A percentile compares a stretch with the other conserved stretches of the same genome.
Conservation (phyloP, 2,888 invertebrate species). For the Orthosia incerta region DNA sequence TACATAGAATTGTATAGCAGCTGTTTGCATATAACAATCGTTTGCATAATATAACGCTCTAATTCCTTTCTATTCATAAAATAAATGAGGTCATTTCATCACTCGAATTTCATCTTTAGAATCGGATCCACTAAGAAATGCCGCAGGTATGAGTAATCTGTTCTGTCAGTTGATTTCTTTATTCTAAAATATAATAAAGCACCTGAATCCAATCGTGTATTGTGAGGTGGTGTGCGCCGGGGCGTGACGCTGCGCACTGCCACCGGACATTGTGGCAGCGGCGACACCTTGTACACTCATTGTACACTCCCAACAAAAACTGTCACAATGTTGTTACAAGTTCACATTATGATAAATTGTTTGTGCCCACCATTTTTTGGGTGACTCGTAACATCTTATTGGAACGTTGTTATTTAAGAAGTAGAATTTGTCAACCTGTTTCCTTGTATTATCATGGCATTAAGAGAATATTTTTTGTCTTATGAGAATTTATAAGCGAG, state of each 20-base stretch:
- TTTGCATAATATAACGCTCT: slow-evolving; percentile 53
- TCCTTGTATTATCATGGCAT: slow-evolving; percentile 49
- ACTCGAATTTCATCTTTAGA: slow-evolving; percentile 40
- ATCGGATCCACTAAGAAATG: slow-evolving; percentile 37
- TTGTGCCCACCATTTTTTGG: slow-evolving; percentile 60
- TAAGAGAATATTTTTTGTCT: slow-evolving; percentile 41
- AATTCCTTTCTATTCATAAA: slow-evolving; percentile 45
- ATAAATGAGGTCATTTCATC: slow-evolving; percentile 49
- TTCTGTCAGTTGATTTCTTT: slow-evolving; percentile 61
- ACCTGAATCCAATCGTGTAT: slow-evolving; percentile 72
- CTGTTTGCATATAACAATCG: slow-evolving; percentile 42
- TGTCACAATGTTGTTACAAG: slow-evolving; percentile 64
- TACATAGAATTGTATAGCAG: slow-evolving; percentile 21
- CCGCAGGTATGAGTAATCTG: slow-evolving; percentile 53
- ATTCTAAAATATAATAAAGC: slow-evolving; percentile 68
- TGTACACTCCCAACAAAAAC: slow-evolving; percentile 68
- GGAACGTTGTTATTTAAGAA: slow-evolving; percentile 52
- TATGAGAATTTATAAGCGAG: slow-evolving; percentile 52
- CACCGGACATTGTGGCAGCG: slow-evolving; percentile 83
- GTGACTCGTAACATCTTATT: slow-evolving; percentile 66
- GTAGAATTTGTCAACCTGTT: slow-evolving; percentile 54
- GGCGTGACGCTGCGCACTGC: slow-evolving; percentile 74
- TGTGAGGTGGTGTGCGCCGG: slow-evolving; percentile 78
- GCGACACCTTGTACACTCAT: slow-evolving; percentile 74
- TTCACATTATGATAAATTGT: slow-evolving; percentile 63